Evolutionary conservation across 2,113 vertebrate species (phyloP).

Genomic region (Nothobranchius furzeri): DNA sequence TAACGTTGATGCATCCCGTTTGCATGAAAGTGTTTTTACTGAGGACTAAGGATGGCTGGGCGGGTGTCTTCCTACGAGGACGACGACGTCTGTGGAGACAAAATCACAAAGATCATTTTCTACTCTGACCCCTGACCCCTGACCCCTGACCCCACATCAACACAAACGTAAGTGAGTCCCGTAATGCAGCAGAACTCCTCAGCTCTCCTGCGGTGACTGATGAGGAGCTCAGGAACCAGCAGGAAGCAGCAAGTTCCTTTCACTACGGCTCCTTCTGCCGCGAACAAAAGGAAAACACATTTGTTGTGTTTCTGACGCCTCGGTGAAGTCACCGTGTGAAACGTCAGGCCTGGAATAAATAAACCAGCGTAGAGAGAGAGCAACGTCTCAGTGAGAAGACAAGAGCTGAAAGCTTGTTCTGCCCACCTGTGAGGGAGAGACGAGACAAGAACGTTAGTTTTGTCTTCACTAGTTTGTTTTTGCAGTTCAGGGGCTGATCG

Average conservation of each 20-base stretch:
- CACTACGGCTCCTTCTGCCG: too few species aligned
- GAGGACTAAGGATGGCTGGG: conserved; percentile 24
- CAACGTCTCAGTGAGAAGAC: too few species aligned
- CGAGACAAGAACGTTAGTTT: too few species aligned
- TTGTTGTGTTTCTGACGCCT: conserved; percentile 2
- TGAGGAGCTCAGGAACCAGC: background rate
- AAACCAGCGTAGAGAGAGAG: background rate
- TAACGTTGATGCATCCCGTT: conserved; percentile 57
- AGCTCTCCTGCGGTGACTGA: background rate
- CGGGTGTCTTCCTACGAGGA: conserved; percentile 10
- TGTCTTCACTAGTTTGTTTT: too few species aligned
- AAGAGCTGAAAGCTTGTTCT: too few species aligned
- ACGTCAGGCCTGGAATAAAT: background rate
- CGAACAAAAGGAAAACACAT: background rate
- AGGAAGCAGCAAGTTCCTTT: background rate
- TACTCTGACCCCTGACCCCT: too few species aligned
- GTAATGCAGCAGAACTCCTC: background rate
- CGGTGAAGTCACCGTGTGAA: conserved; percentile 3
- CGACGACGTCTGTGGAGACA: conserved; percentile 44
- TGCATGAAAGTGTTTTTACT: conserved; percentile 38
- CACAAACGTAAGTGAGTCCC: too few species aligned
- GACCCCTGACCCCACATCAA: too few species aligned
- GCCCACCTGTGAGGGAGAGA: too few species aligned
- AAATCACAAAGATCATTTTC: conserved; percentile 51
- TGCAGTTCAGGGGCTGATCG: too few species aligned